Evolutionary conservation across 2,888 invertebrate species (phyloP), one percentile per base, ranked within the genome.

Genomic region (Apamea epomidion): DNA sequence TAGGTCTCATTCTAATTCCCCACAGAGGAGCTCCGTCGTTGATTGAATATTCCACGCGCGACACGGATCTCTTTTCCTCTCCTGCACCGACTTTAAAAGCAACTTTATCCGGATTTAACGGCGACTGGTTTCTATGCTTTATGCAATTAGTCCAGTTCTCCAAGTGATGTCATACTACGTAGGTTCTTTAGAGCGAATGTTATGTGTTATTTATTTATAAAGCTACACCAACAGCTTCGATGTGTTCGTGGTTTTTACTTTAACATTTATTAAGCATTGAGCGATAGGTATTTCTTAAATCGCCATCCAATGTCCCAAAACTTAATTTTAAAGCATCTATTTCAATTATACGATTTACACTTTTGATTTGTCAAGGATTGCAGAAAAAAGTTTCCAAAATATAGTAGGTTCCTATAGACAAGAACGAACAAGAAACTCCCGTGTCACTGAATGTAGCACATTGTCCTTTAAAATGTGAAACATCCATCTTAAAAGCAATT

Each of bases 31-130:
- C 74, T 77, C 69, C 29, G 82, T 81, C 73, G 84, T 82, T 85
- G 85, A 90, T 92, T 93, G 89, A 92, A 92, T 93, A 93, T 93
- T 93, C 92, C 81, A 85, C 78, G 80, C 85, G 87, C 89, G 88
- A 89, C 89, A 80, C 86, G 85, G 88, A 89, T 91, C 90, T 87
- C 89, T 88, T 89, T 89, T 86, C 86, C 87, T 90, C 87, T 84
- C 78, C 75, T 83, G 87, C 76, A 78, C 82, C 76, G 82, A 88
- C 87, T 89, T 86, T 88, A 90, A 91, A 92, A 87, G 85, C 86
- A 81, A 82, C 87, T 90, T 91, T 87, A 90, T 88, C 86, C 82
- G 83, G 85, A 88, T 91, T 89, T 90, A 87, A 83, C 87, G 79
- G 78, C 76, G 64, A 64, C 81, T 80, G 76, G 83, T 89, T 83